Evolutionary conservation across 37 sponge, comb jelly and placozoan genomes (phyloP).

Genomic region (Cliona cf. orientalis): DNA sequence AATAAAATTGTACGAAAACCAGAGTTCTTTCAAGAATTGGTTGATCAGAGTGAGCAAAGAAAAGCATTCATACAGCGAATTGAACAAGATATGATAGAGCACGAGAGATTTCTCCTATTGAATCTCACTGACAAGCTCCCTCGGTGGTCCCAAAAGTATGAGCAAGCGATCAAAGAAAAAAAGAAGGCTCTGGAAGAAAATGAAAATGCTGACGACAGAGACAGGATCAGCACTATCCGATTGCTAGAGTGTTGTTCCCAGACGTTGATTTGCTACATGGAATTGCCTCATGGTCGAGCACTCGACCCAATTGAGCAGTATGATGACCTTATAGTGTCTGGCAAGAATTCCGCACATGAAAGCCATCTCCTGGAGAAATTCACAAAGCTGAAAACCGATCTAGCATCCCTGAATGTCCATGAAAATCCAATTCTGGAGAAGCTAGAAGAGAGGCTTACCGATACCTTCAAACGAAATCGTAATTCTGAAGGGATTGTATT

Average conservation of each 20-base stretch:
- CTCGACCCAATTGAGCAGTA: slow-evolving; percentile 13
- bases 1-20: background rate
- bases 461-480: slow-evolving; percentile 5
- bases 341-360: slow-evolving; percentile 29
- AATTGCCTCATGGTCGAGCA: slow-evolving; percentile 40
- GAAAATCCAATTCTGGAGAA: slow-evolving; percentile 45
- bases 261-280: slow-evolving; percentile 33
- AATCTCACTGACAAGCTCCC: background rate
- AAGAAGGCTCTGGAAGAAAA: slow-evolving; percentile 20
- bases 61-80: slow-evolving; percentile 12
- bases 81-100: slow-evolving; percentile 12
- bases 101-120: background rate
- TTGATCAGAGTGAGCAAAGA: background rate
- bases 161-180: slow-evolving; percentile 10
- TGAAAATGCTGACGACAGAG: background rate
- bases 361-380: slow-evolving; percentile 15
- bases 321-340: slow-evolving; percentile 1
- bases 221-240: slow-evolving; percentile 12
- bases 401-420: background rate
- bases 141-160: slow-evolving; percentile 12
- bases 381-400: background rate
- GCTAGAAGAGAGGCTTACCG: background rate
- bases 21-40: background rate
- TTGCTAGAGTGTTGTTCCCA: slow-evolving; percentile 9
- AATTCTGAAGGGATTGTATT: slow-evolving; percentile 44